phyloP scores from a whole-genome alignment of 2,888 invertebrate genomes.

The Scrobipalpa costella region DNA sequence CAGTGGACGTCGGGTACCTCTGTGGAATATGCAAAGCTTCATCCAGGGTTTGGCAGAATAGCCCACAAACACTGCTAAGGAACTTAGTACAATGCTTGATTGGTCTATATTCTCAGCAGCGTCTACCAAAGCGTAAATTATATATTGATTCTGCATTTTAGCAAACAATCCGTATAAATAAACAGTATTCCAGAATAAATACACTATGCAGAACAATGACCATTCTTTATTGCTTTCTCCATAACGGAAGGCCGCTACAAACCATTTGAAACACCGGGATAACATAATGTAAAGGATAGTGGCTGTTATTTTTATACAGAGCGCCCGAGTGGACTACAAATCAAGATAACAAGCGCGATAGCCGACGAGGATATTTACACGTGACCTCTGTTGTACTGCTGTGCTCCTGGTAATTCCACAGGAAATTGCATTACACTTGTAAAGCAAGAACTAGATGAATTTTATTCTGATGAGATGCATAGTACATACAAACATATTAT shows the following conservation, averaged over 20 bases:
- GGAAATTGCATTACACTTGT: slow-evolving; percentile 36
- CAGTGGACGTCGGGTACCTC: not conserved
- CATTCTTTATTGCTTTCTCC: not conserved
- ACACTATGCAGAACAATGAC: not conserved
- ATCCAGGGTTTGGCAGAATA: not conserved
- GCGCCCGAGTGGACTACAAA: slow-evolving; percentile 67
- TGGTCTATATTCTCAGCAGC: not conserved
- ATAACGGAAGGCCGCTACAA: slow-evolving; percentile 41
- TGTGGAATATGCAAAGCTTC: not conserved
- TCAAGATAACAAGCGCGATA: slow-evolving; percentile 74
- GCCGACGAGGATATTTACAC: slow-evolving; percentile 63
- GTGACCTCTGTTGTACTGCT: slow-evolving; percentile 37
- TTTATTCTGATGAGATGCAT: too few relatives aligned
- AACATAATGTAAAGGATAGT: slow-evolving; percentile 57
- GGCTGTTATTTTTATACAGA: slow-evolving; percentile 67
- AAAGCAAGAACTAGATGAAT: slow-evolving; percentile 35
- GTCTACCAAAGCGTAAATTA: not conserved
- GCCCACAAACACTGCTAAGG: not conserved
- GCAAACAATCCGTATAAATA: not conserved
- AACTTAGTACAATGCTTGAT: not conserved
- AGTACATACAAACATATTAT: too few relatives aligned
- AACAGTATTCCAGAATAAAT: not conserved
- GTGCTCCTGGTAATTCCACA: slow-evolving; percentile 12
- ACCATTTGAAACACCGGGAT: slow-evolving; percentile 56
- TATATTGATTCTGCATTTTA: not conserved